Conservation (phyloP, 1,140 invertebrate species). For the Calephelis virginiensis region DNA sequence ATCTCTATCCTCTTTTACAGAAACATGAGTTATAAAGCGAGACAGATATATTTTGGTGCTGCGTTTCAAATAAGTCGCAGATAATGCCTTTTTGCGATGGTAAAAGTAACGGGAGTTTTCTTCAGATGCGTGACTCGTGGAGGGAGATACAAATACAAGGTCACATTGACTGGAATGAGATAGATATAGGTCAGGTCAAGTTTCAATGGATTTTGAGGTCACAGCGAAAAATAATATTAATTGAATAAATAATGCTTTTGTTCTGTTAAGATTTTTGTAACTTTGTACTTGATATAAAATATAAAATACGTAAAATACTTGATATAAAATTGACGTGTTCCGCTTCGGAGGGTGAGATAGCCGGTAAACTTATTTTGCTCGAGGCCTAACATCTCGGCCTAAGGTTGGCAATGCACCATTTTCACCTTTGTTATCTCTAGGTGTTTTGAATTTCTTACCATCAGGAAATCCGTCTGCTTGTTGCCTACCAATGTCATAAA, state of each 20-base stretch:
- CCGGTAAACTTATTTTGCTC: no score
- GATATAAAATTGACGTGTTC: not conserved
- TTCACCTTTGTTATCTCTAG: no score
- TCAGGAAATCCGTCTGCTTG: no score
- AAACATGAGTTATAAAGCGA: constrained; percentile 34
- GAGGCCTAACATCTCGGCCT: no score
- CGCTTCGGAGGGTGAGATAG: no score
- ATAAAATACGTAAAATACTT: not conserved
- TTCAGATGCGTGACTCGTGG: constrained; percentile 71
- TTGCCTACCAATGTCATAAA: no score
- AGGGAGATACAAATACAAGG: constrained; percentile 31
- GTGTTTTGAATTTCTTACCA: no score
- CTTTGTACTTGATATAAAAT: not conserved
- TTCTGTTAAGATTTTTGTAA: not conserved
- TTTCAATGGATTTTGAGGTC: constrained; percentile 61
- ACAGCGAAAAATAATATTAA: constrained; percentile 31
- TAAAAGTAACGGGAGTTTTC: constrained; percentile 76
- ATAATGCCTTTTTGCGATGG: constrained; percentile 74
- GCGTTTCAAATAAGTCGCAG: constrained; percentile 43
- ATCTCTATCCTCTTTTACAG: constrained; percentile 25
- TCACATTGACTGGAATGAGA: constrained; percentile 48
- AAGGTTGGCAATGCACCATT: no score
- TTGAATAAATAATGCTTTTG: not conserved
- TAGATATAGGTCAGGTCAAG: constrained; percentile 46
- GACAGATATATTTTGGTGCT: constrained; percentile 27